Evolutionary conservation across 2,797 vertebrate genomes (phyloP).

Genomic region (Sebastes melanostomus): DNA sequence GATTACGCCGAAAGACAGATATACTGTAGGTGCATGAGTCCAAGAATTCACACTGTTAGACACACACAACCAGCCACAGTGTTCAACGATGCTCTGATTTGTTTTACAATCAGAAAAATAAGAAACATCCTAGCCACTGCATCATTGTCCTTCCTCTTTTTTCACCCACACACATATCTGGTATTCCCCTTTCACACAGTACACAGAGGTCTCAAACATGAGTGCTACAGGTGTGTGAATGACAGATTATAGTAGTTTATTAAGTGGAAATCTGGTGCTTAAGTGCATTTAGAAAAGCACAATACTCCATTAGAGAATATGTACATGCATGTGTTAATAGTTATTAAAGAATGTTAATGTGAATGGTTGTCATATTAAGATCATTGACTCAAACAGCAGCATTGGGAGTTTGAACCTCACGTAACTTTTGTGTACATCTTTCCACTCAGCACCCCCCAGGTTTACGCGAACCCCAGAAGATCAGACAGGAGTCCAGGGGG

Average conservation of each 20-base stretch:
- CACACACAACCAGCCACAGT: conserved; percentile 1
- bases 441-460: conserved; percentile 89
- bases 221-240: conserved; percentile 17
- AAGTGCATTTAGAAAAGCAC: neutral
- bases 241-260: conserved; percentile 5
- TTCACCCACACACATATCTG: neutral
- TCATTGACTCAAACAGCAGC: neutral
- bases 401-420: neutral
- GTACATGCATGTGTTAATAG: neutral
- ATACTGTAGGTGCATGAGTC: neutral
- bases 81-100: neutral
- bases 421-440: conserved; percentile 20
- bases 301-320: conserved; percentile 8
- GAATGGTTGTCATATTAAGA: neutral
- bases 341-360: neutral
- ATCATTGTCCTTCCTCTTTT: neutral
- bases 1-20: conserved; percentile 3
- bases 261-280: neutral
- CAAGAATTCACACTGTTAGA: neutral
- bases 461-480: conserved; percentile 95
- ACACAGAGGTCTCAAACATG: neutral
- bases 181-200: neutral
- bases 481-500: conserved; percentile 96
- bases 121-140: neutral
- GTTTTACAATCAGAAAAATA: neutral